Conservation (phyloP, 1,140 invertebrate species). For the Papilio xuthus region DNA sequence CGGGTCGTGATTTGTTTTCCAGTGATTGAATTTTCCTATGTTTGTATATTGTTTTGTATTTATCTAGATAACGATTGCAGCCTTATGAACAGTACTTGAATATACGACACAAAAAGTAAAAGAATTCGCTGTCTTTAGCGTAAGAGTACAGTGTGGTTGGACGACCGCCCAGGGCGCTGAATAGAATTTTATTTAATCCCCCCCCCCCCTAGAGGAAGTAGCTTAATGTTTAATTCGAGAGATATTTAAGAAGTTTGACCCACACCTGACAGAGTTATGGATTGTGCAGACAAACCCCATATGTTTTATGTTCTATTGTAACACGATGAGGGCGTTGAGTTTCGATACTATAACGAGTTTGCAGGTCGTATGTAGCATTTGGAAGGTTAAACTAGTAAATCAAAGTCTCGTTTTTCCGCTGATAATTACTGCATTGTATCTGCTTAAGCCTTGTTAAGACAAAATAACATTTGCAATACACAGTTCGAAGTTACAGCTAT, state of each 20-base stretch:
- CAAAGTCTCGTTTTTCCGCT: neutral
- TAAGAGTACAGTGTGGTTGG: too few species aligned
- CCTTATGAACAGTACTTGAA: neutral
- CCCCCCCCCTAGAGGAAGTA: too few species aligned
- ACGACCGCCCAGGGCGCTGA: too few species aligned
- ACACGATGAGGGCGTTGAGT: neutral
- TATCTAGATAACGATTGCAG: neutral
- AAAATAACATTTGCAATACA: too few species aligned
- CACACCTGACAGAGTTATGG: neutral
- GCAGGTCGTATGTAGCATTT: neutral
- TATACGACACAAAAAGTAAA: neutral
- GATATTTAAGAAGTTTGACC: neutral
- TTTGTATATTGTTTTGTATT: neutral
- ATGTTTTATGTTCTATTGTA: constrained; percentile 9
- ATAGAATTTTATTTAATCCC: too few species aligned
- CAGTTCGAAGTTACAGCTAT: too few species aligned
- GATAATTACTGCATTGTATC: too few species aligned
- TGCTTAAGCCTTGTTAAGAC: neutral
- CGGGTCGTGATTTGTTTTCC: neutral
- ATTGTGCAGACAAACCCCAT: neutral
- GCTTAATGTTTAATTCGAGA: neutral
- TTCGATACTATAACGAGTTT: neutral
- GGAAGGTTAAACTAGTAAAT: neutral
- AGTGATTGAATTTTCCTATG: neutral
- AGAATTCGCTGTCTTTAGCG: neutral